These are phyloP conservation scores for Oscheius onirici DNA, from an alignment of 2,888 invertebrate species.

Conservation along the genomic window DNA sequence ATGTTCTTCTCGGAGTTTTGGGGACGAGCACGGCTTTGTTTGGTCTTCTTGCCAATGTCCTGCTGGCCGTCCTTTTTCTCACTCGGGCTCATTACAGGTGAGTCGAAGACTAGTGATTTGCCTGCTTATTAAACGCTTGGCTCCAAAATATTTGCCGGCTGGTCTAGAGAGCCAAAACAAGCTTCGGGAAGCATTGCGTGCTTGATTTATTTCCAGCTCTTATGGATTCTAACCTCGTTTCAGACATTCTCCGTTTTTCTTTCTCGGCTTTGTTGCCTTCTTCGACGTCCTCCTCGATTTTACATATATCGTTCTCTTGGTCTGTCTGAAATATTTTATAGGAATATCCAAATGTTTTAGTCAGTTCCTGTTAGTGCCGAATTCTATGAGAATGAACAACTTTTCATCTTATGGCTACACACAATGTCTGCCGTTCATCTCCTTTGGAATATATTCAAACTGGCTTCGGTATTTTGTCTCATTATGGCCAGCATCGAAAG, in stretches of 20 bases:
- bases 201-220: not conserved
- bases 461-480: constrained; percentile 68
- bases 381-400: constrained; percentile 52
- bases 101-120: no score
- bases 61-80: constrained; percentile 65
- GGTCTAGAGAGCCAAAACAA: no score
- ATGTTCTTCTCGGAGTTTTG: constrained; percentile 60
- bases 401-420: constrained; percentile 60
- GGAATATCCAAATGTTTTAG: constrained; percentile 44
- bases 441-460: constrained; percentile 66
- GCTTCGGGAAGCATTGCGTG: not conserved
- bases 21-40: constrained; percentile 64
- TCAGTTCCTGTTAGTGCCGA: constrained; percentile 64
- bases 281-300: constrained; percentile 69
- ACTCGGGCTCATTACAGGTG: constrained; percentile 60
- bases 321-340: constrained; percentile 16
- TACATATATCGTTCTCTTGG: constrained; percentile 64
- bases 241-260: constrained; percentile 71
- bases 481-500: constrained; percentile 69
- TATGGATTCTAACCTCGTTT: constrained; percentile 13
- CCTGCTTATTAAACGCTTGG: no score
- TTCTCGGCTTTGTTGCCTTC: constrained; percentile 69
- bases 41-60: constrained; percentile 64
- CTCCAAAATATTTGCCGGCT: no score
- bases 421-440: constrained; percentile 51